A percentile compares a stretch with the other conserved stretches of the same genome.
Conservation (phyloP, 2,797 vertebrate species). For the Silurus lanzhouensis region DNA sequence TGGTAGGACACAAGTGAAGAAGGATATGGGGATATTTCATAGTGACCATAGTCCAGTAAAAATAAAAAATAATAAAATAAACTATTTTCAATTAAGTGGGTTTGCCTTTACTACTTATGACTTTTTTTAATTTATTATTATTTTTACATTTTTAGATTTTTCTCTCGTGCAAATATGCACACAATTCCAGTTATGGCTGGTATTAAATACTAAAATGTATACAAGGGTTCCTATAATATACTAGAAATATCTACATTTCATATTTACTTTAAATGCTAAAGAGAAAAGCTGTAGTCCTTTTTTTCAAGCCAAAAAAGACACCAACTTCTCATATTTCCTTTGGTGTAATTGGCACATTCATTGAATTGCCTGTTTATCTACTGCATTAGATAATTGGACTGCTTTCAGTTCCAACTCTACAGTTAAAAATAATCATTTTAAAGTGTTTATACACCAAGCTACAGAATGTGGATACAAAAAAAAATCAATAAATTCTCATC, state of each 20-base stretch:
- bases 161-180: neutral
- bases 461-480: neutral
- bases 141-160: neutral
- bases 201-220: neutral
- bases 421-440: neutral
- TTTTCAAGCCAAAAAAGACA: neutral
- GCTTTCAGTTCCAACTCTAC: neutral
- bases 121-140: neutral
- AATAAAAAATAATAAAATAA: neutral
- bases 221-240: too few relatives aligned
- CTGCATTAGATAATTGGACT: neutral
- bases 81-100: slow-evolving; percentile 12
- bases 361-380: neutral
- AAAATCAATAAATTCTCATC: too few relatives aligned
- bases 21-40: neutral
- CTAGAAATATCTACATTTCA: too few relatives aligned
- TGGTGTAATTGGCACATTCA: neutral
- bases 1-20: neutral
- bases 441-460: neutral
- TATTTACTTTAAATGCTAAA: too few relatives aligned
- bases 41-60: neutral
- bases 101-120: neutral
- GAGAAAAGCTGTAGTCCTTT: neutral
- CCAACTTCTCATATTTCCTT: neutral
- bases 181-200: neutral